A percentile compares a stretch with the other conserved stretches of the same genome.
These are phyloP conservation scores for Eutolmus rufibarbis DNA, from an alignment of 2,888 invertebrate genomes.

Conservation along the genomic window DNA sequence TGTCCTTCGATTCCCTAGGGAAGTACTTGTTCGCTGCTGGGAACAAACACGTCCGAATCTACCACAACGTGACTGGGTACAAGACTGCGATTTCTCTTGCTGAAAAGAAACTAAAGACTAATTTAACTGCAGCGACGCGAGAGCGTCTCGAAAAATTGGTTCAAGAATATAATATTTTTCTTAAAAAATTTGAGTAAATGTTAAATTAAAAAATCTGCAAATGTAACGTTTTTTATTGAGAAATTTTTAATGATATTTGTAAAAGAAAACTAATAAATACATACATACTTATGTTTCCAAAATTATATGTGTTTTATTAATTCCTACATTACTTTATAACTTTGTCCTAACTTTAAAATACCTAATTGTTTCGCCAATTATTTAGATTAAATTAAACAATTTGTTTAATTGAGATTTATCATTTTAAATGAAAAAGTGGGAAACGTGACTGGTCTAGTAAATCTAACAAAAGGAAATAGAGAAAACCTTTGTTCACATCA, in stretches of 20 bases:
- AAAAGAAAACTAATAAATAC: background rate
- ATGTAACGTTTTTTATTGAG: background rate
- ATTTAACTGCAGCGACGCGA: slow-evolving; percentile 75
- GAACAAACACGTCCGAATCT: slow-evolving; percentile 77
- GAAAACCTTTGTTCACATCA: no score
- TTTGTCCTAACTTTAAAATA: no score
- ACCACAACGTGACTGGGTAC: slow-evolving; percentile 80
- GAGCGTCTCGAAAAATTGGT: slow-evolving; percentile 78
- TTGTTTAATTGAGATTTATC: no score
- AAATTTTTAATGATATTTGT: background rate
- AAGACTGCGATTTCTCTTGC: slow-evolving; percentile 64
- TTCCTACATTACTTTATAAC: no score
- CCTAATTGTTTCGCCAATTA: no score
- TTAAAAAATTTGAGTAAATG: slow-evolving; percentile 43
- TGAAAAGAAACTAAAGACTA: slow-evolving; percentile 65
- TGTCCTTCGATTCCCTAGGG: slow-evolving; percentile 79
- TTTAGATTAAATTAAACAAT: no score
- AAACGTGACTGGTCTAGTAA: no score
- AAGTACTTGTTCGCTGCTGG: slow-evolving; percentile 77
- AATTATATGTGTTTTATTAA: background rate
- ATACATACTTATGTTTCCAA: background rate
- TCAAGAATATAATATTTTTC: slow-evolving; percentile 65
- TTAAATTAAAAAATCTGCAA: background rate
- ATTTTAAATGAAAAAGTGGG: no score
- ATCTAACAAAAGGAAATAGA: no score